Evolutionary conservation across 2,888 invertebrate species (phyloP).

Genomic region (Andrena camellia): DNA sequence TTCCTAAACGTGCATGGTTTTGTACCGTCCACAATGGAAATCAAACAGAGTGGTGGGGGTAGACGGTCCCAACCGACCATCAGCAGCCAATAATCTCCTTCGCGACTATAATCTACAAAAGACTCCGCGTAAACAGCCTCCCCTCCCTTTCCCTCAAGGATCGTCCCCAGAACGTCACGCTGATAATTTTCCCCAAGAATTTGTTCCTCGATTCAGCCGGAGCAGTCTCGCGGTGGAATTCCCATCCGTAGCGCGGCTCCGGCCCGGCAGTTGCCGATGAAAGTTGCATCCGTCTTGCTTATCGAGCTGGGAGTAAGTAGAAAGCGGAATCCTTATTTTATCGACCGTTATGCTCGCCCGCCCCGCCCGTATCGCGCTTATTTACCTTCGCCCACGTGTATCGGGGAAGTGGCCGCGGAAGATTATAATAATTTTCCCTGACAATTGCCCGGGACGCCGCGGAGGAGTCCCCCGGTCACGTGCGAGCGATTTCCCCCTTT

Average conservation of each 20-base stretch:
- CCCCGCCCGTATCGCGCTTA: neutral
- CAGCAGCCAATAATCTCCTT: no score
- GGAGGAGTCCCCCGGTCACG: conserved; percentile 41
- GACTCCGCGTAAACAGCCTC: no score
- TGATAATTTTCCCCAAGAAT: neutral
- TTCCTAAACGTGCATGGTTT: no score
- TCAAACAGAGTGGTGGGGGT: no score
- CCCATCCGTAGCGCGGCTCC: neutral
- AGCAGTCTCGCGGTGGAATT: neutral
- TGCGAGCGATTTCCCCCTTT: conserved; percentile 61
- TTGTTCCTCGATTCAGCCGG: neutral
- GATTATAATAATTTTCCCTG: conserved; percentile 56
- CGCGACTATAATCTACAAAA: no score
- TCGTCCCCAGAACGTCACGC: neutral
- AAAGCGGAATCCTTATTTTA: conserved; percentile 20
- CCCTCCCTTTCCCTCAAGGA: neutral
- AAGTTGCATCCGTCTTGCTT: conserved; percentile 9
- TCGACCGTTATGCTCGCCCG: neutral
- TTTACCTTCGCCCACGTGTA: neutral
- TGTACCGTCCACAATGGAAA: no score
- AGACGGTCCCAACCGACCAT: no score
- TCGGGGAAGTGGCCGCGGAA: conserved; percentile 1
- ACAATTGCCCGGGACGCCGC: conserved; percentile 10
- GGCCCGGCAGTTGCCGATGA: neutral
- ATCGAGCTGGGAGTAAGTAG: conserved; percentile 4